Conservation (phyloP, 2,888 invertebrate species). For the Calliopum simillimum region DNA sequence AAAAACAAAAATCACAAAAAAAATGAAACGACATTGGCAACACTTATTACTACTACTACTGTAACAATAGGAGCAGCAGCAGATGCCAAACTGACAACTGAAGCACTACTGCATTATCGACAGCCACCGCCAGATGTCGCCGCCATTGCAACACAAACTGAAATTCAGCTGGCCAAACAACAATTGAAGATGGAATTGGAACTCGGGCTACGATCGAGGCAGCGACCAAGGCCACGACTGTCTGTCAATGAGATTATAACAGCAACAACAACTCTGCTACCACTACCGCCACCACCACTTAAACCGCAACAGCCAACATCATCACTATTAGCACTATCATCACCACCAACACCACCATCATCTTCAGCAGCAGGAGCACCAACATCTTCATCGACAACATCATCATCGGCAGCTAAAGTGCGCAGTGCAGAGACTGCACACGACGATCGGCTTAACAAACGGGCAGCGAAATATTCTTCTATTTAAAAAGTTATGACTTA, state of each 20-base stretch:
- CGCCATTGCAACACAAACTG: slow-evolving; percentile 8
- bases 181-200: slow-evolving; percentile 1
- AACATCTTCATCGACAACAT: slow-evolving; percentile 29
- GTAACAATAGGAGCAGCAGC: slow-evolving; percentile 31
- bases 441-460: slow-evolving; percentile 45
- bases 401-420: slow-evolving; percentile 9
- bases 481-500: slow-evolving; percentile 40
- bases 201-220: background rate
- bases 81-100: slow-evolving; percentile 18
- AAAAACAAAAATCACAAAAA: slow-evolving; percentile 10
- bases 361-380: slow-evolving; percentile 37
- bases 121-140: slow-evolving; percentile 14
- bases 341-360: slow-evolving; percentile 31
- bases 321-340: slow-evolving; percentile 2
- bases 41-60: slow-evolving; percentile 26
- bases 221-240: slow-evolving; percentile 1
- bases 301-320: background rate
- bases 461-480: slow-evolving; percentile 52
- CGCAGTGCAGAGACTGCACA: slow-evolving; percentile 35
- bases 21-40: slow-evolving; percentile 18
- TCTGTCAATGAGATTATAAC: background rate
- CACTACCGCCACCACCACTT: background rate
- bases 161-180: background rate
- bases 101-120: slow-evolving; percentile 25
- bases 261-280: background rate